Base-by-base conservation (phyloP, 1,140 invertebrate species). In the Eulimnadia texana region DNA sequence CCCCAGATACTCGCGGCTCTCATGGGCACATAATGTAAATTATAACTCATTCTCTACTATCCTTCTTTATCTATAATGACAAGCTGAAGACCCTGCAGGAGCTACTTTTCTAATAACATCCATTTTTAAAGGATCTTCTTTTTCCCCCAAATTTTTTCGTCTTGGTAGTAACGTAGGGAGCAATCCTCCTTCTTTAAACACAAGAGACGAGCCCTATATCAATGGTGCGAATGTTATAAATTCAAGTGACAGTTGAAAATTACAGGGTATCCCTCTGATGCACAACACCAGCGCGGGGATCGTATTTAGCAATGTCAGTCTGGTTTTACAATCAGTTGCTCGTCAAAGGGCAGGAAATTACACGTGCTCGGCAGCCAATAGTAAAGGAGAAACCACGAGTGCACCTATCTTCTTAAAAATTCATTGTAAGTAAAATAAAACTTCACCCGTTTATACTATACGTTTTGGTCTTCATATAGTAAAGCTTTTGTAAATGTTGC, bases 1-100 rank as follows among this genome's bases (percentile, higher is more conserved):
- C 78, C 90, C 90, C 20, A 82, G 82, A 63, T 86, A 84, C 72
- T 82, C 84, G 65, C 86, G 86, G 69, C 83, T 94, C 54, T 82
- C 84, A 42, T 93, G 90, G 90, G 78, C 85, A 63, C 86, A 90
- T 72, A 83, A 90, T 68, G 86, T 87, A 24, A 50, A 62, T 22
- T 42, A 42, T 16, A 6, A 6, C 16, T 42, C 33, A 20, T 25
- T 1, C 0, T 20, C 1, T 51, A 28, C 29, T 23, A 42, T 27
- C 50, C 11, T 60, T 24, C 33, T 1, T 27, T 33, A 22, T 33
- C 20, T 13, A 23, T 16, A 27, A 10, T 56, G 10, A 22, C 33
- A 42, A n/a, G n/a, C n/a, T n/a, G n/a, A n/a, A n/a, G n/a, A n/a
- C n/a, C n/a, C n/a, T n/a, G n/a, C n/a, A n/a, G n/a, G n/a, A n/a